A percentile compares a stretch with the other conserved stretches of the same genome.
Conservation (phyloP, 2,888 invertebrate genomes). For the Macaria notata region DNA sequence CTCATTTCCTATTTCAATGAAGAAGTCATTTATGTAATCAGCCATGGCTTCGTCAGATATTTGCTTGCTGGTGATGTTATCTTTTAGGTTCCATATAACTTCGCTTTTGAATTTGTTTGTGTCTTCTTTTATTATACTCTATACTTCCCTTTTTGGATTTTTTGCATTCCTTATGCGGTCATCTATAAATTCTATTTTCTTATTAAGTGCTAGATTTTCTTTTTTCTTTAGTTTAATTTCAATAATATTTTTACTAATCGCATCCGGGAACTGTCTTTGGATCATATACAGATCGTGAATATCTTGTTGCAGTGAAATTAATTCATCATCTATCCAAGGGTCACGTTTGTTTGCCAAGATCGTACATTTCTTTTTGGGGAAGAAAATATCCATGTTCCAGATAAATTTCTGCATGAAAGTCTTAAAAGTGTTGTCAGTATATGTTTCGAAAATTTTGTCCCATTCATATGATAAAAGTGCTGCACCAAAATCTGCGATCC, state of each 20-base stretch:
- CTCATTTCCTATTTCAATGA: not conserved
- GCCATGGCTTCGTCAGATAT: not conserved
- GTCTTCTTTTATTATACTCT: constrained; percentile 2
- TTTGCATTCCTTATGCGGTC: constrained; percentile 1
- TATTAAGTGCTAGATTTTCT: not conserved
- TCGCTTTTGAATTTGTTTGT: constrained; percentile 1
- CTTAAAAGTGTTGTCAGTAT: not conserved
- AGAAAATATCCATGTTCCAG: constrained; percentile 1
- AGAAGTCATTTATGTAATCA: not conserved
- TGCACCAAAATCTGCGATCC: not conserved
- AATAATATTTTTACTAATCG: not conserved
- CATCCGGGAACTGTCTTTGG: not conserved
- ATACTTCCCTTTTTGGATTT: constrained; percentile 1
- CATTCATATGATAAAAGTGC: constrained; percentile 1
- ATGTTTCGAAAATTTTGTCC: not conserved
- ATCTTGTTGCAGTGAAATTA: not conserved
- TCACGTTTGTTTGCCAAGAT: not conserved
- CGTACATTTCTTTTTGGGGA: not conserved
- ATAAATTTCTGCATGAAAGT: not conserved
- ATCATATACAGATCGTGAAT: not conserved
- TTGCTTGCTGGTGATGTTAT: not conserved
- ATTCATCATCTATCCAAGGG: not conserved
- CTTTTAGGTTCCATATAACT: not conserved
- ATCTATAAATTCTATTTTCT: constrained; percentile 2
- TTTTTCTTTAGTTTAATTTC: not conserved